Evolutionary conservation across 2,888 invertebrate genomes (phyloP).

Genomic region (Drosophila kanekoi): DNA sequence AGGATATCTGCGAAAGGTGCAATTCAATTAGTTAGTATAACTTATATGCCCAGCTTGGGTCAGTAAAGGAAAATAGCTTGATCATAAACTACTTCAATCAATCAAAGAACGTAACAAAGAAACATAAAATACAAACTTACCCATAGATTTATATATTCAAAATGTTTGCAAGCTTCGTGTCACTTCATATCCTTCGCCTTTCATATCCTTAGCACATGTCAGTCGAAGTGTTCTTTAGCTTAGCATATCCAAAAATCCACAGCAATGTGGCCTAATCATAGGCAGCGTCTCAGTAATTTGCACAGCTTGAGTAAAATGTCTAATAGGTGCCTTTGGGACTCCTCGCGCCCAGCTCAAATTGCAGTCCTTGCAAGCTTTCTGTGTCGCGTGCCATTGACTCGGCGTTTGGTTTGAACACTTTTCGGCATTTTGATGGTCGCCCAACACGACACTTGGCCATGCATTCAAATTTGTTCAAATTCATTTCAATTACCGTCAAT

Average conservation of each 20-base stretch:
- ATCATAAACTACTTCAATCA: no score
- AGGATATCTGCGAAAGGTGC: no score
- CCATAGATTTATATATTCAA: background rate
- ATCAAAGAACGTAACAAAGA: background rate
- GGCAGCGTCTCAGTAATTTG: conserved; percentile 61
- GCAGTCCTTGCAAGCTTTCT: conserved; percentile 24
- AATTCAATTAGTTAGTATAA: no score
- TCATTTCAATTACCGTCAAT: conserved; percentile 80
- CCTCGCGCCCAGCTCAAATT: conserved; percentile 45
- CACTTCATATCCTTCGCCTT: background rate
- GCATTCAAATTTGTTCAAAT: conserved; percentile 79
- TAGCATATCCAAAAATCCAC: conserved; percentile 46
- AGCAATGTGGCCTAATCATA: conserved; percentile 61
- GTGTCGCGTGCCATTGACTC: conserved; percentile 64
- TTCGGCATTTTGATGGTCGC: conserved; percentile 68
- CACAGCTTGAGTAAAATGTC: conserved; percentile 65
- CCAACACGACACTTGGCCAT: conserved; percentile 67
- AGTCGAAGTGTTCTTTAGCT: background rate
- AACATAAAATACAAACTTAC: background rate
- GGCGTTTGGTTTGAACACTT: conserved; percentile 57
- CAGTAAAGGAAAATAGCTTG: no score
- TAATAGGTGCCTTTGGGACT: conserved; percentile 53
- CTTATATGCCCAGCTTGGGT: no score
- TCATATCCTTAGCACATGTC: background rate
- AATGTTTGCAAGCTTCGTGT: background rate